These are phyloP conservation scores for Lepidurus apus DNA, from an alignment of 1,140 invertebrate species.

Conservation along the genomic window DNA sequence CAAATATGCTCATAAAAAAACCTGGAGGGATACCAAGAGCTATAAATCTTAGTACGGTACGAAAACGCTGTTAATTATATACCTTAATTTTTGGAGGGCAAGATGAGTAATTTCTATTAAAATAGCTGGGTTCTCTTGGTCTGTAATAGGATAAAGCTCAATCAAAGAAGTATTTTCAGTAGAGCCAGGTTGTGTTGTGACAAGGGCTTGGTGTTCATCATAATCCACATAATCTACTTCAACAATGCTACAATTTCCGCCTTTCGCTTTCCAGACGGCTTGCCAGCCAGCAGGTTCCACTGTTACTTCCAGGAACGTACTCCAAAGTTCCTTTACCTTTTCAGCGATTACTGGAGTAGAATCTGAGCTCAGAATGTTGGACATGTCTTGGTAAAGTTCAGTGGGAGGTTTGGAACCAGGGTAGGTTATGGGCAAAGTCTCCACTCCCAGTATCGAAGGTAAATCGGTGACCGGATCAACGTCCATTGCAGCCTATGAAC, in stretches of 20 bases:
- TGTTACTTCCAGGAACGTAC: slow-evolving; percentile 5
- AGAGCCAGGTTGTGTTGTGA: slow-evolving; percentile 13
- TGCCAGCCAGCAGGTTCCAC: slow-evolving; percentile 33
- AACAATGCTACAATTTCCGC: slow-evolving; percentile 1
- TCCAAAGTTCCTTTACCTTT: neutral
- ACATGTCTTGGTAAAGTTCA: slow-evolving; percentile 7
- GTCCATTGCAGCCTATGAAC: neutral
- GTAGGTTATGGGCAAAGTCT: neutral
- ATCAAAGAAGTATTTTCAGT: slow-evolving; percentile 9
- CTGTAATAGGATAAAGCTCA: slow-evolving; percentile 21
- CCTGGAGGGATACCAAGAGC: neutral
- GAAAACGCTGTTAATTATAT: neutral
- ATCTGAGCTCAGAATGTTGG: neutral
- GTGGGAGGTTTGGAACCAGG: neutral
- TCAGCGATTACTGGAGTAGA: neutral
- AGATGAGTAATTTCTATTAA: slow-evolving; percentile 26
- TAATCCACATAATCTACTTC: slow-evolving; percentile 30
- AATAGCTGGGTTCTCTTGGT: slow-evolving; percentile 31
- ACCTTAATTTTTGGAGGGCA: slow-evolving; percentile 29
- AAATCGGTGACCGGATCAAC: neutral
- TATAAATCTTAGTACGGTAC: neutral
- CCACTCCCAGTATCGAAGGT: neutral
- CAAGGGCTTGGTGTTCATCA: slow-evolving; percentile 19
- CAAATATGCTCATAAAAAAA: slow-evolving; percentile 33
- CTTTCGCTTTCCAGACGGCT: slow-evolving; percentile 32